These are phyloP conservation scores for Orthonychiurus folsomi DNA, from an alignment of 2,888 invertebrate species.

Conservation along the genomic window DNA sequence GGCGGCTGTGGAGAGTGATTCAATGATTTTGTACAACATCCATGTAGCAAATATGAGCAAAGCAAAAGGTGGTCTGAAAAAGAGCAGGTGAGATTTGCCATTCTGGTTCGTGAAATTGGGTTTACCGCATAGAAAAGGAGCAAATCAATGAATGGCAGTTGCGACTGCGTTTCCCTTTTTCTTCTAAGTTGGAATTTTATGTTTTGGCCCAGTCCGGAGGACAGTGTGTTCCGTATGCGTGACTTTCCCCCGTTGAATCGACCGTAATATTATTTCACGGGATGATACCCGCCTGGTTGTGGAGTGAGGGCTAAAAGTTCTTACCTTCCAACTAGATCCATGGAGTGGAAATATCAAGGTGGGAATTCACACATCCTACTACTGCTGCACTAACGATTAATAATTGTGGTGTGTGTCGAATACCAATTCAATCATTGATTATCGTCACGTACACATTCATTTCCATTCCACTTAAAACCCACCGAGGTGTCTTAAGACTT, in stretches of 20 bases:
- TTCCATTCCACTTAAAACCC: no score
- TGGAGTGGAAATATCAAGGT: neutral
- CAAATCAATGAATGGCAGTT: constrained; percentile 2
- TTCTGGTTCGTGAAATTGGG: neutral
- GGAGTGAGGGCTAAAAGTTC: neutral
- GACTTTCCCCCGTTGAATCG: neutral
- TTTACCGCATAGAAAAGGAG: neutral
- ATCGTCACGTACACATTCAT: neutral
- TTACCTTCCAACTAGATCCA: neutral
- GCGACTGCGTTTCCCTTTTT: constrained; percentile 9
- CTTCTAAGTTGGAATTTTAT: neutral
- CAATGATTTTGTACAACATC: neutral
- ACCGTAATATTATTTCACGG: neutral
- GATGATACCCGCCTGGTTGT: neutral
- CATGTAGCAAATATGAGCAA: neutral
- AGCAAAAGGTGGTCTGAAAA: no score
- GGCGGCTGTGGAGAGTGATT: neutral
- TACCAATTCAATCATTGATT: neutral
- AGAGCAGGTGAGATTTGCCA: neutral
- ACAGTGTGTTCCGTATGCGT: no score
- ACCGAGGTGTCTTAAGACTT: no score
- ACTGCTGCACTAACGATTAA: neutral
- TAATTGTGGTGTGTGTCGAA: neutral
- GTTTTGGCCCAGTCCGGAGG: neutral
- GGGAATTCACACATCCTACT: no score